Evolutionary conservation across 2,888 invertebrate species (phyloP), one percentile per base, ranked within the genome.

Genomic region (Drosophila kambysellisi): DNA sequence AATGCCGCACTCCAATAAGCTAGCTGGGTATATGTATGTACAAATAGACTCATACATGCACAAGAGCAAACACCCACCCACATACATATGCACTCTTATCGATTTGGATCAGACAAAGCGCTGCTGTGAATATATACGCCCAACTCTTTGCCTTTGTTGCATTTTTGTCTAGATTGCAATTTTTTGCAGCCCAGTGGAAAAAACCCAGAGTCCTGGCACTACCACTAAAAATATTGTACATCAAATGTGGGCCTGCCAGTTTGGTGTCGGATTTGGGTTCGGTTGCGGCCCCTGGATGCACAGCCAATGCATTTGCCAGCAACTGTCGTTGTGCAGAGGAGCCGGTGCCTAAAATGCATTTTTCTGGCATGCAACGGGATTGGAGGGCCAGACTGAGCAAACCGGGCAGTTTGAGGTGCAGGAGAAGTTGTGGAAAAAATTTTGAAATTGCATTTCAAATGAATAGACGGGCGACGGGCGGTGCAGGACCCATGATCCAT

Each of bases 151-250:
- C 79, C 90, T 89, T 88, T 90, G 90, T 88, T 90, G 90, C 90
- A 91, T 89, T 90, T 90, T 86, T 89, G 89, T 82, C 83, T 91
- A 88, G 88, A 90, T 90, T 90, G 89, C 91, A 90, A 79, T 90
- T 90, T 89, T 90, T 88, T 88, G 87, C 89, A 82, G 78, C 71
- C 78, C 75, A 82, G 74, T 76, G 75, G 59, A 74, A 85, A 83
- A 84, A 83, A 74, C 54, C 48, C 41, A 32, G 43, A 53, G 43
- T 53, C 20, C 39, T 56, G 51, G 39, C 58, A 59, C 61, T 54
- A 46, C 58, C 74, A 77, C 82, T 80, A 82, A 82, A 82, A 82
- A 82, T 82, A 82, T 77, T 80, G 72, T 61, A 76, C 79, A 74
- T 79, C 79, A 81, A 77, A 74, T 70, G 74, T 72, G 75, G 71